phyloP scores from a whole-genome alignment of 2,113 vertebrate genomes.

The Camelus dromedarius region DNA sequence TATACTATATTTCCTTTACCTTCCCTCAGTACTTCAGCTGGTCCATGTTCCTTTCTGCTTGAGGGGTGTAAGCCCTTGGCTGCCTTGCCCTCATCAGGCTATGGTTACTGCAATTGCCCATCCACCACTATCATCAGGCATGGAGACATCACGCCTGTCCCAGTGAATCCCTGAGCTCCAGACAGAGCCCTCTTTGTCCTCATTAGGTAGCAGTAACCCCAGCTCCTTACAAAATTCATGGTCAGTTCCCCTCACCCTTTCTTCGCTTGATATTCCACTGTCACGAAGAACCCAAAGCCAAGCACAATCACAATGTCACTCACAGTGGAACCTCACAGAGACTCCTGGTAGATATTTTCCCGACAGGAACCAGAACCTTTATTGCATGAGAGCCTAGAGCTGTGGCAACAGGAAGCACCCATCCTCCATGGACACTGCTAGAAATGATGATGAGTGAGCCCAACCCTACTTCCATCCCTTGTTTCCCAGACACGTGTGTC shows the following conservation, averaged over 20 bases:
- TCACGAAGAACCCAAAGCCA: not conserved
- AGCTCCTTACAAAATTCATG: not conserved
- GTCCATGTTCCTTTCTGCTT: not conserved
- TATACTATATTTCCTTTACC: not conserved
- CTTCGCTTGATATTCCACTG: not conserved
- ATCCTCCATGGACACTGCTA: not conserved
- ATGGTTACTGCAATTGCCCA: not conserved
- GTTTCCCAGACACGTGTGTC: not conserved
- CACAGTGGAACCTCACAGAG: not conserved
- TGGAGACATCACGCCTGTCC: not conserved
- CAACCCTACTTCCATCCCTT: not conserved
- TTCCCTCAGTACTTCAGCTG: not conserved
- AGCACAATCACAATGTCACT: not conserved
- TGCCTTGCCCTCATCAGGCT: not conserved
- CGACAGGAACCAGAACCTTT: not conserved
- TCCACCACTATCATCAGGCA: not conserved
- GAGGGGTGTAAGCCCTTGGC: fast-evolving
- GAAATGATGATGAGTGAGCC: not conserved
- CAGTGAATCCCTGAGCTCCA: not conserved
- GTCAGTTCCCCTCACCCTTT: not conserved
- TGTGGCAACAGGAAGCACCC: not conserved
- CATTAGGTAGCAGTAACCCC: not conserved
- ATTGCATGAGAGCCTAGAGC: not conserved
- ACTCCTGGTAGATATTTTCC: not conserved
- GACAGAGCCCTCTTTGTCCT: not conserved